A percentile compares a stretch with the other conserved stretches of the same genome.
These are phyloP conservation scores for Zeuzera pyrina DNA, from an alignment of 2,888 invertebrate species.

Conservation along the genomic window DNA sequence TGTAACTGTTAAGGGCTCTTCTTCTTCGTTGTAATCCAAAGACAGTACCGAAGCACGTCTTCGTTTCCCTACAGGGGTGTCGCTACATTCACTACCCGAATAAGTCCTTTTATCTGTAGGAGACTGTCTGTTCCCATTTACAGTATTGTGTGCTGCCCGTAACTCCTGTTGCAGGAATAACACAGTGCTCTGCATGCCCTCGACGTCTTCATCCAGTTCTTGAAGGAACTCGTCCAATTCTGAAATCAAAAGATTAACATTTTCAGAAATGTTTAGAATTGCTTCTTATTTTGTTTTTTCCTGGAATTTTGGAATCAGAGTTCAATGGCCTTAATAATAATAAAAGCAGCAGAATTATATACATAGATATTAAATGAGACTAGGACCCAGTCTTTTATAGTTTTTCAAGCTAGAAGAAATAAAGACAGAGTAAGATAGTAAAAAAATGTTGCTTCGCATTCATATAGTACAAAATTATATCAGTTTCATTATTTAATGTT, in stretches of 20 bases:
- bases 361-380: too few species aligned
- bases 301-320: too few species aligned
- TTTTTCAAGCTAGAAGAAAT: too few species aligned
- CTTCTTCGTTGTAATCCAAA: constrained; percentile 82
- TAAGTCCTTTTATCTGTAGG: constrained; percentile 57
- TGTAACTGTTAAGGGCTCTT: constrained; percentile 78
- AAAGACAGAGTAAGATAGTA: too few species aligned
- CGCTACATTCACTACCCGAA: constrained; percentile 55
- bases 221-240: constrained; percentile 96
- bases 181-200: constrained; percentile 98
- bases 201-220: constrained; percentile 97
- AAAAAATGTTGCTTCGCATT: too few species aligned
- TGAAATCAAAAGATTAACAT: constrained; percentile 47
- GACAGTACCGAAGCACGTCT: constrained; percentile 81
- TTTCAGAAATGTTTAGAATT: too few species aligned
- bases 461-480: too few species aligned
- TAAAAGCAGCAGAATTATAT: too few species aligned
- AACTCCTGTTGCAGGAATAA: constrained; percentile 94
- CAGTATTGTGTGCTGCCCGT: constrained; percentile 77
- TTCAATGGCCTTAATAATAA: too few species aligned
- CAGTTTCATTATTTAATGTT: too few species aligned
- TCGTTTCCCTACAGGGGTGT: constrained; percentile 75
- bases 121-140: constrained; percentile 46
- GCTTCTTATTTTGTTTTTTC: too few species aligned
- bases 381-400: too few species aligned